Percentiles rank a stretch among this genome's conserved stretches.
These are phyloP conservation scores for Fukomys damarensis DNA, from an alignment of 2,113 vertebrate genomes.

Conservation along the genomic window DNA sequence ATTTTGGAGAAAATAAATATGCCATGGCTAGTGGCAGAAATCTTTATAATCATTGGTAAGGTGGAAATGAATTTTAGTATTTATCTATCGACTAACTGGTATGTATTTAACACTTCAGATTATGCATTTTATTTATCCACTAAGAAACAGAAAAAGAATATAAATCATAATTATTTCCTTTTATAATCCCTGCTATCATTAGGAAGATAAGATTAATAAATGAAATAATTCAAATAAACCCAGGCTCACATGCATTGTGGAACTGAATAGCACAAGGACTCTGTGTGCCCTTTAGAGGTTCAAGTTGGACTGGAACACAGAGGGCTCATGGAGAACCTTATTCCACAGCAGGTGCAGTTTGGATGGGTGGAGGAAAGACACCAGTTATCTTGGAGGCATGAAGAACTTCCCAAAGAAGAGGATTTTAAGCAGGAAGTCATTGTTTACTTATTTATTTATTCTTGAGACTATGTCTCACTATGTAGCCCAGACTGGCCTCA, in stretches of 20 bases:
- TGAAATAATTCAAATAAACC: not conserved
- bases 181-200: not conserved
- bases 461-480: not conserved
- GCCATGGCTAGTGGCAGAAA: not conserved
- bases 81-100: not conserved
- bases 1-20: constrained; percentile 46
- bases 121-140: not conserved
- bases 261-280: not conserved
- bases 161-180: not conserved
- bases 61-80: constrained; percentile 14
- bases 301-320: not conserved
- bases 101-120: not conserved
- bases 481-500: not conserved
- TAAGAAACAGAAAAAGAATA: not conserved
- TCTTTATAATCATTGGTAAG: constrained; percentile 40
- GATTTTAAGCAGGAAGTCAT: not conserved
- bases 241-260: not conserved
- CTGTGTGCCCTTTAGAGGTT: not conserved
- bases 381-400: not conserved
- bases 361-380: not conserved
- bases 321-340: not conserved
- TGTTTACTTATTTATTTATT: not conserved
- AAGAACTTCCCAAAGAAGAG: not conserved
- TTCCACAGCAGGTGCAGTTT: not conserved
- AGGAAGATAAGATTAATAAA: not conserved